Percentiles rank a stretch among this genome's conserved stretches.
These are phyloP conservation scores for Macaria liturata DNA, from an alignment of 2,888 invertebrate species.

Conservation along the genomic window DNA sequence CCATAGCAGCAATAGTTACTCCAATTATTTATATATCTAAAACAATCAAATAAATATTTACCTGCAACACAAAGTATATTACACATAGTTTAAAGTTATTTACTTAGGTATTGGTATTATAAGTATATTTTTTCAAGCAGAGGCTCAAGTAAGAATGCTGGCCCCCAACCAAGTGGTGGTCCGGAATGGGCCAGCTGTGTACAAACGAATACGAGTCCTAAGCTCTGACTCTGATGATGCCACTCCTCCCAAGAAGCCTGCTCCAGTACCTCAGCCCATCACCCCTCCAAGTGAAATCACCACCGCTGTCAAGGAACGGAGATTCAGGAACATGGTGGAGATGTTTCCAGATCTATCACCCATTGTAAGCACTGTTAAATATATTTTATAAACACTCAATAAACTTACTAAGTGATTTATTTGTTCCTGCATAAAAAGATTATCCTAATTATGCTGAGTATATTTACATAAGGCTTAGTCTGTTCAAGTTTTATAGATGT, in stretches of 20 bases:
- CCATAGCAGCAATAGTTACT: no score
- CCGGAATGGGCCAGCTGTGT: conserved; percentile 58
- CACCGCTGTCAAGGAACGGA: conserved; percentile 79
- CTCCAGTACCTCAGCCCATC: conserved; percentile 20
- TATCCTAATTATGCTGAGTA: no score
- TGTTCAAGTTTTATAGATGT: no score
- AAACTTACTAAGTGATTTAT: no score
- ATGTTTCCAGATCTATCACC: conserved; percentile 85
- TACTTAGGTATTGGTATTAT: no score
- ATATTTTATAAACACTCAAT: no score
- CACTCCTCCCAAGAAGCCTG: conserved; percentile 59
- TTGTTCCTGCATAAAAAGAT: no score
- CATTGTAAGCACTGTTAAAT: conserved; percentile 65
- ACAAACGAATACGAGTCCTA: conserved; percentile 69
- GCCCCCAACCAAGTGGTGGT: conserved; percentile 54
- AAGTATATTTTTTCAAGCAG: conserved; percentile 32
- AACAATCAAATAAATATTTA: no score
- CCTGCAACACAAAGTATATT: no score
- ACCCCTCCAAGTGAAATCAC: conserved; percentile 54
- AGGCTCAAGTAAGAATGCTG: conserved; percentile 58
- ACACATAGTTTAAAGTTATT: no score
- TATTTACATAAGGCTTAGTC: no score
- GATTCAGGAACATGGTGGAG: conserved; percentile 85
- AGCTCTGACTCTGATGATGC: conserved; percentile 83
- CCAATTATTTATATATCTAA: no score